phyloP scores from a whole-genome alignment of 2,888 invertebrate genomes.

The Cataglyphis albicans region DNA sequence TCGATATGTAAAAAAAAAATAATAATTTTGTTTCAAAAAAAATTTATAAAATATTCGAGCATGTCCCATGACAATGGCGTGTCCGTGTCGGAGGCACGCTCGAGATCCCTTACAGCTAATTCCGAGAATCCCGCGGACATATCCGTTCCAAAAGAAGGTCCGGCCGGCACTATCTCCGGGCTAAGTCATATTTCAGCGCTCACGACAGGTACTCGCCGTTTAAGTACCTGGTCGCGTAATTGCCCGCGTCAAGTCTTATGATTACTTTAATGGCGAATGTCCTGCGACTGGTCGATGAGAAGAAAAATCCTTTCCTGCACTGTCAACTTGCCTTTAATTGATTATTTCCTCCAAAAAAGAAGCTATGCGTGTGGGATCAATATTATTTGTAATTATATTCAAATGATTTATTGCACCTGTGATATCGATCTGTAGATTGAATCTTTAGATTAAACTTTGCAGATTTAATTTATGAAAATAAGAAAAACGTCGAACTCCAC shows the following conservation, averaged over 20 bases:
- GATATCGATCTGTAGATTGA: neutral
- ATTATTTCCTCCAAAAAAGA: constrained; percentile 30
- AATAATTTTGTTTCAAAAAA: neutral
- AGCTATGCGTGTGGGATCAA: neutral
- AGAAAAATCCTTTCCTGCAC: constrained; percentile 30
- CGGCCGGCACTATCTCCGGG: constrained; percentile 1
- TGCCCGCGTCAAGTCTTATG: constrained; percentile 39
- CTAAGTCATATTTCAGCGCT: constrained; percentile 42
- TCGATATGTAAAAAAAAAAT: neutral
- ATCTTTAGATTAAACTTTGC: neutral
- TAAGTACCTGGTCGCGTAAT: constrained; percentile 53
- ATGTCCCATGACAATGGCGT: constrained; percentile 40
- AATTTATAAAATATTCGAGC: neutral
- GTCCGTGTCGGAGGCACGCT: constrained; percentile 28
- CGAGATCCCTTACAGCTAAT: constrained; percentile 21
- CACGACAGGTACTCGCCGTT: constrained; percentile 56
- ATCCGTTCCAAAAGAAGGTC: constrained; percentile 37
- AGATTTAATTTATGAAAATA: constrained; percentile 8
- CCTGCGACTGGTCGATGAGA: constrained; percentile 32
- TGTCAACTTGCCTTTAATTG: constrained; percentile 17
- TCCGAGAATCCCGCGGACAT: constrained; percentile 30
- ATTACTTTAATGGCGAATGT: constrained; percentile 41
- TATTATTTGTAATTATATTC: neutral
- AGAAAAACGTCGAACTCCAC: neutral
- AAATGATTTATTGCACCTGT: neutral